Evolutionary conservation across 2,888 invertebrate genomes (phyloP).

Genomic region (Dusona sp.): DNA sequence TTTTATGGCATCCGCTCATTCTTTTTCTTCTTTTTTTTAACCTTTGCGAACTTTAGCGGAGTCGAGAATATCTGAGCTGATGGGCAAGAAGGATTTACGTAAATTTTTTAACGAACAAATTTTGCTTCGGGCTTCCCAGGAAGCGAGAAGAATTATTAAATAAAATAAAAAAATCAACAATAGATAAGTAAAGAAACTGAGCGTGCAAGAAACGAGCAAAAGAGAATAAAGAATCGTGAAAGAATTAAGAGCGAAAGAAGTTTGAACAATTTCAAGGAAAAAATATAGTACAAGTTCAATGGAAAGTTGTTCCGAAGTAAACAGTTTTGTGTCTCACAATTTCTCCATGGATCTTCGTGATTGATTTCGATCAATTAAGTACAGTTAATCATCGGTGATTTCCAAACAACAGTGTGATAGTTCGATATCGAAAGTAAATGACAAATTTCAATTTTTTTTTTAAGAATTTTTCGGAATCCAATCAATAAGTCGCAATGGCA

Average conservation of each 20-base stretch:
- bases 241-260: conserved; percentile 9
- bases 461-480: not conserved
- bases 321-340: not conserved
- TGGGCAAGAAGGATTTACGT: conserved; percentile 54
- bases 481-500: not conserved
- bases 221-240: not conserved
- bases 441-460: not conserved
- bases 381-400: not conserved
- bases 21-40: conserved; percentile 17
- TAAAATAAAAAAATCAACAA: conserved; percentile 6
- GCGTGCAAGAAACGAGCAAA: not conserved
- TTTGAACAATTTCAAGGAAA: not conserved
- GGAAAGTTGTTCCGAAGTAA: not conserved
- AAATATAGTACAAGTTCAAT: not conserved
- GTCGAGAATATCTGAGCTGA: conserved; percentile 38
- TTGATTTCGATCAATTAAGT: not conserved
- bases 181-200: not conserved
- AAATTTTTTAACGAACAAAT: conserved; percentile 65
- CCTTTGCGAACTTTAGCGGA: conserved; percentile 31
- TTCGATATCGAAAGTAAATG: not conserved
- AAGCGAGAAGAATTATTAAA: conserved; percentile 34
- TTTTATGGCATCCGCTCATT: conserved; percentile 29
- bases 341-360: not conserved
- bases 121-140: conserved; percentile 31
- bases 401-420: not conserved